Base-by-base conservation (phyloP, 2,113 vertebrate genomes). In the Todiramphus chloris region DNA sequence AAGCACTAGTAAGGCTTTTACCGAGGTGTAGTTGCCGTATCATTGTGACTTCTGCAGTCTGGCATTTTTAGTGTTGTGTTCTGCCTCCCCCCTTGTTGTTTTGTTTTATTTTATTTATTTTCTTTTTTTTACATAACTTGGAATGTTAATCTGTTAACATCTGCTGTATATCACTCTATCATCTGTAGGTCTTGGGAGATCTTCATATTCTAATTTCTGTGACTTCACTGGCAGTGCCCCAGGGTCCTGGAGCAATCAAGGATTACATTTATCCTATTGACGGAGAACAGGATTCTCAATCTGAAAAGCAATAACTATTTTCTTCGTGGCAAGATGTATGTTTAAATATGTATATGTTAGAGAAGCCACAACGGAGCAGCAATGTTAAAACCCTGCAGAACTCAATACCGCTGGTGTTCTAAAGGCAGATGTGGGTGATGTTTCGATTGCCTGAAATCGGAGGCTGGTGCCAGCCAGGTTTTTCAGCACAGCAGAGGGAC, bases 331-430 rank as follows among this genome's bases (percentile, higher is more conserved):
- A 1, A 39, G 44, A 11, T 4, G 11, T 31, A 1, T 2, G 3
- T 6, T 1, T 9, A 28, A 25, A 27, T 28, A 13, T 27, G 4
- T 41, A 41, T 12, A 5, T 41, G 21, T 72, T 16, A 48, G 11
- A 37, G 33, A 30, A 75, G n/a, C 5, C 55, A 19, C 6, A 69
- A 24, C 2, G 17, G 66, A 64, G 62, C 53, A 11, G 43, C 83
- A 1, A 4, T 14, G 21, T 10, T 77, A 4, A 4, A 28, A 27
- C 5, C 55, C 37, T 9, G n/a, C 72, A 0, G 58, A 11, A 2
- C 11, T 25, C 50, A 11, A 17, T 1, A 7, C 68, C 25, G 80
- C 64, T 13, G 6, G 58, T 6, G 27, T 75, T 70, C 23, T 4
- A 0, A 6, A 78, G 67, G 62, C 79, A 21, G 70, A 41, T 62